Conservation (phyloP, 2,888 invertebrate genomes). For the Apamea monoglypha region DNA sequence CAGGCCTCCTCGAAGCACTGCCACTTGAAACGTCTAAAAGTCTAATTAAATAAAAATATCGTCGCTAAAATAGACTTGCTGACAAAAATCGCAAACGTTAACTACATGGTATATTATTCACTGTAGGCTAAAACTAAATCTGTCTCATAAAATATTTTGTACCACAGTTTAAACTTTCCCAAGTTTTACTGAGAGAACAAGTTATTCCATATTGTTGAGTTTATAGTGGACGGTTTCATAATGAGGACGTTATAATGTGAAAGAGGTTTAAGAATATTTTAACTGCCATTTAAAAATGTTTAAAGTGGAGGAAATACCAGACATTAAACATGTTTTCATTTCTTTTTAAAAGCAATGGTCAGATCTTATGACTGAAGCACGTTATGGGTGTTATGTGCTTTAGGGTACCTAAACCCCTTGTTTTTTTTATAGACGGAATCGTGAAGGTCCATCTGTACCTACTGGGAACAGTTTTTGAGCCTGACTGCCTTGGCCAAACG, state of each 20-base stretch:
- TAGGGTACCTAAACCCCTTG: not conserved
- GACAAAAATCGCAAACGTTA: not conserved
- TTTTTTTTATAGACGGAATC: not conserved
- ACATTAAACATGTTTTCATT: slow-evolving; percentile 30
- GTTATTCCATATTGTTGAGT: slow-evolving; percentile 63
- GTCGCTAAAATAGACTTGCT: not conserved
- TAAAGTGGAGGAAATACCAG: slow-evolving; percentile 22
- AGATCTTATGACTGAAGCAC: not conserved
- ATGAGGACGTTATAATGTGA: slow-evolving; percentile 54
- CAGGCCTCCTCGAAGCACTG: not conserved
- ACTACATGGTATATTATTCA: slow-evolving; percentile 33
- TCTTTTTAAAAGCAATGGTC: slow-evolving; percentile 14
- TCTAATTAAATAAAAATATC: not conserved
- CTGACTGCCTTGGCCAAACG: not conserved
- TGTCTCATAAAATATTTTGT: slow-evolving; percentile 42
- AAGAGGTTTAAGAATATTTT: slow-evolving; percentile 32
- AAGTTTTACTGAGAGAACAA: slow-evolving; percentile 52
- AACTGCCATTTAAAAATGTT: slow-evolving; percentile 45
- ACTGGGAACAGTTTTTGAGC: not conserved
- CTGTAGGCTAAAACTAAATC: slow-evolving; percentile 34
- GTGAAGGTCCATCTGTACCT: not conserved
- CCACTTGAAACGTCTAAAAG: not conserved
- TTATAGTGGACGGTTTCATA: slow-evolving; percentile 58
- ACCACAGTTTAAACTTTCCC: slow-evolving; percentile 35
- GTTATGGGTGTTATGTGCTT: not conserved